These are phyloP conservation scores for Ladona fulva DNA, from an alignment of 1,140 invertebrate species.

Conservation along the genomic window DNA sequence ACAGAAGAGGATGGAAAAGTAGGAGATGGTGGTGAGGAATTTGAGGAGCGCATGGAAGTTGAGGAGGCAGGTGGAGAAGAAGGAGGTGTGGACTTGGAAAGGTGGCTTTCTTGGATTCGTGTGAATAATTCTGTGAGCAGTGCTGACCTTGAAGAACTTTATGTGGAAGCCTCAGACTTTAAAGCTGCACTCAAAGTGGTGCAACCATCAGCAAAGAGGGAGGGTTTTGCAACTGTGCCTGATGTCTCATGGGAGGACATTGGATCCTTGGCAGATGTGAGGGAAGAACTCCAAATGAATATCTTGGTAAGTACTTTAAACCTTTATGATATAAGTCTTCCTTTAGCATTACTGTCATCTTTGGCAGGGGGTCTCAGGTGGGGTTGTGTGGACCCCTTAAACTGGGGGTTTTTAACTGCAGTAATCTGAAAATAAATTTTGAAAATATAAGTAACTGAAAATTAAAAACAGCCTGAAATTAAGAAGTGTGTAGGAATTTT, in stretches of 20 bases:
- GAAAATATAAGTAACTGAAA: too few relatives aligned
- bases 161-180: constrained; percentile 67
- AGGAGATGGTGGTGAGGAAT: constrained; percentile 1
- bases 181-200: constrained; percentile 66
- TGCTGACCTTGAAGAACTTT: constrained; percentile 47
- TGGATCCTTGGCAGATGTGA: constrained; percentile 79
- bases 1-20: background rate
- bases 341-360: too few relatives aligned
- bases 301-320: constrained; percentile 65
- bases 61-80: constrained; percentile 16
- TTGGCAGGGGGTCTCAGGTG: too few relatives aligned
- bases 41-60: constrained; percentile 21
- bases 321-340: too few relatives aligned
- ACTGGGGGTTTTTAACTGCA: too few relatives aligned
- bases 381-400: too few relatives aligned
- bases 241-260: constrained; percentile 97
- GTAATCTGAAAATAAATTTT: too few relatives aligned
- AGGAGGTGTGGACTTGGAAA: constrained; percentile 2
- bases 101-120: background rate
- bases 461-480: too few relatives aligned
- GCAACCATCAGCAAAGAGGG: constrained; percentile 88
- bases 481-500: too few relatives aligned
- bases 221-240: constrained; percentile 96
- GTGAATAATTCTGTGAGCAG: background rate
- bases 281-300: constrained; percentile 80